phyloP scores from a whole-genome alignment of 2,888 invertebrate genomes.

The Peribatodes rhomboidaria region DNA sequence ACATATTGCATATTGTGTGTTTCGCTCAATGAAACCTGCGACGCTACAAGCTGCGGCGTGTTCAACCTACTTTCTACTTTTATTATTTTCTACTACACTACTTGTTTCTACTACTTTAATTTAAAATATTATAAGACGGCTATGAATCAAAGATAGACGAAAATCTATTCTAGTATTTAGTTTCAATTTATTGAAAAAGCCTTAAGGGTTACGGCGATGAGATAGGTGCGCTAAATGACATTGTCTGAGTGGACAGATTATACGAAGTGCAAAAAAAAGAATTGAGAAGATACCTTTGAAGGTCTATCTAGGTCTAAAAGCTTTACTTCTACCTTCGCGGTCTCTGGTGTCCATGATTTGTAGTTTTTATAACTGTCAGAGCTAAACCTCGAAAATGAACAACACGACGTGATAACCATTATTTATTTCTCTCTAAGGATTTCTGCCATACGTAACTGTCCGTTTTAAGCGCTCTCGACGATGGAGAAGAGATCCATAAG shows the following conservation, averaged over 20 bases:
- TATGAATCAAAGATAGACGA: neutral
- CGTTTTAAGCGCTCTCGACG: neutral
- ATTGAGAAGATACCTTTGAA: neutral
- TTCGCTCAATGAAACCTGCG: constrained; percentile 31
- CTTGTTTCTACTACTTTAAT: too few species aligned
- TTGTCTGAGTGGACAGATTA: constrained; percentile 2
- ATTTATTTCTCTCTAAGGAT: constrained; percentile 42
- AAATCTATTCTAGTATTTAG: neutral
- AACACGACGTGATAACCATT: constrained; percentile 39
- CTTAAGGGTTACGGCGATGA: too few species aligned
- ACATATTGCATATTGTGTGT: constrained; percentile 42
- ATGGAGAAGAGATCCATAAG: constrained; percentile 4
- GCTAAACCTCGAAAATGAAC: constrained; percentile 42
- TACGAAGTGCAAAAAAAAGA: neutral
- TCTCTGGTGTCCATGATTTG: constrained; percentile 43
- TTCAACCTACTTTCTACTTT: neutral
- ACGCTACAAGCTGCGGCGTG: neutral
- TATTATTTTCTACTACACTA: too few species aligned
- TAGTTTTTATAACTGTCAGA: constrained; percentile 45
- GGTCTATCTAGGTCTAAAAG: constrained; percentile 32
- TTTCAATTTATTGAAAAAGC: constrained; percentile 5
- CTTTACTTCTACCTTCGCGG: constrained; percentile 36
- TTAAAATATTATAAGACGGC: too few species aligned
- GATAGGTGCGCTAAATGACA: neutral
- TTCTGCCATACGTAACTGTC: constrained; percentile 9